phyloP scores from a whole-genome alignment of 2,113 vertebrate genomes.

The Eretmochelys imbricata region DNA sequence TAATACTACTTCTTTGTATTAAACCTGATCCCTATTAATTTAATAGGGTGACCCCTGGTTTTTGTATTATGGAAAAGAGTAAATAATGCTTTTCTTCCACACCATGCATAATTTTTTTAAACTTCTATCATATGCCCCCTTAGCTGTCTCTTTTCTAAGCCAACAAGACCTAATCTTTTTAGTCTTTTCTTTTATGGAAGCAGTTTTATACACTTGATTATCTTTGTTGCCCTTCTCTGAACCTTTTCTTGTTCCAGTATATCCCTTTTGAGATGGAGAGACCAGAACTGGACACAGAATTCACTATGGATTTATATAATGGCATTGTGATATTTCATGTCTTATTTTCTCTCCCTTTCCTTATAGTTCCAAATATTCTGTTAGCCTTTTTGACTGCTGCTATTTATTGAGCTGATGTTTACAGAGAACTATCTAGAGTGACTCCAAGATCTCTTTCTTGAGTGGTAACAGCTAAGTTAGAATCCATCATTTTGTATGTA shows the following conservation, averaged over 20 bases:
- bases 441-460: not conserved
- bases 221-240: not conserved
- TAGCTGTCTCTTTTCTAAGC: not conserved
- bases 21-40: not conserved
- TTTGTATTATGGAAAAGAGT: not conserved
- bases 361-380: not conserved
- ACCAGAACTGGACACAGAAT: not conserved
- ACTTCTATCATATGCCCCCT: not conserved
- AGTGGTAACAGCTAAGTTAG: not conserved
- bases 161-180: not conserved
- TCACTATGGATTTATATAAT: not conserved
- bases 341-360: not conserved
- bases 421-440: not conserved
- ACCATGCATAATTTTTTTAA: not conserved
- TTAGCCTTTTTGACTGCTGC: not conserved
- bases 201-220: not conserved
- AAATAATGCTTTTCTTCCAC: not conserved
- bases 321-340: not conserved
- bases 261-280: not conserved
- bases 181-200: not conserved
- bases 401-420: not conserved
- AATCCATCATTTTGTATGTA: not conserved
- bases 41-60: too few species aligned
- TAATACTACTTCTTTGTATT: not conserved
- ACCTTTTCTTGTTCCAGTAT: not conserved